Base-by-base conservation (phyloP, 2,888 invertebrate species). In the Tuberolachnus salignus region DNA sequence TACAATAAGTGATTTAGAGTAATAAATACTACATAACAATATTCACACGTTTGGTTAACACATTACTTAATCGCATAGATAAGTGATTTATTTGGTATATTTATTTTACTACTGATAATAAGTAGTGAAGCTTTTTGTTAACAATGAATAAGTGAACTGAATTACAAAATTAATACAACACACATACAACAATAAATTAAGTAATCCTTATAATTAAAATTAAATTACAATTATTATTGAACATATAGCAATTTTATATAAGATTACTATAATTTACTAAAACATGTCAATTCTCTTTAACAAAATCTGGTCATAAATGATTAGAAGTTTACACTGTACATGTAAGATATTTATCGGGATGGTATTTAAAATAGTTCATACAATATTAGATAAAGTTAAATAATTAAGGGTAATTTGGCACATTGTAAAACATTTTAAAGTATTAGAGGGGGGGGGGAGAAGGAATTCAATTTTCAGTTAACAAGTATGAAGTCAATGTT, bases 401-500 rank as follows among this genome's bases (percentile, higher is more conserved):
- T 34, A 34, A 34, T 34, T 34, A 34, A 34, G 53, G 44, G 46
- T 74, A 74, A 44, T 74, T 74, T 74, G 73, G 73, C 73, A 74
- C 73, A 51, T 34, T 61, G 46, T 23, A 42, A 19, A 42, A 69
- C 9, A 55, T 55, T 46, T 23, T 16, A 55, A 51, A 61, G 16
- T 42, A 53, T 9, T 34, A 70, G 42, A 63, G 34, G 34, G 34
- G 6, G 34, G 34, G 34, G n/a, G n/a, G n/a, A n/a, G 11, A 19
- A 63, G 63, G 63, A 63, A 63, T 63, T 42, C 21, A 10, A 44
- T 10, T 53, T 23, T 23, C 6, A 64, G 23, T 53, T 23, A n/a
- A 64, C 8, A 64, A 53, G 51, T 16, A 73, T 63, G 21, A 42
- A 1, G 34, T 51, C 10, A 51, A 63, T 42, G 16, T 42, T 51